These are phyloP conservation scores for Pilophorus perplexus DNA, from an alignment of 2,888 invertebrate genomes.

Conservation along the genomic window DNA sequence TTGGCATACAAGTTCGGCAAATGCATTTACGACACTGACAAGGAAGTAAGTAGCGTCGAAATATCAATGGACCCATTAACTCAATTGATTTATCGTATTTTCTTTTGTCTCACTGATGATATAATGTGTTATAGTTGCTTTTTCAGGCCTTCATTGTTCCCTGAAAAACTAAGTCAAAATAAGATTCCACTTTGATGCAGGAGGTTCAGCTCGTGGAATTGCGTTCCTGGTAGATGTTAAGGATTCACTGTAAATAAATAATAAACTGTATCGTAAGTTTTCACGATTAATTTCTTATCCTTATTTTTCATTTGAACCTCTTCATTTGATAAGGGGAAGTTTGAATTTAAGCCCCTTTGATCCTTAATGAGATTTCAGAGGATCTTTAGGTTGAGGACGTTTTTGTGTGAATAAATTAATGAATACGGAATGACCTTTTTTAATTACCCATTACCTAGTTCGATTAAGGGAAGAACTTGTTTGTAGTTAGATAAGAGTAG, in stretches of 20 bases:
- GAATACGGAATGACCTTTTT: no score
- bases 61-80: neutral
- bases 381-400: no score
- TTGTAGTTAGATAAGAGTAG: no score
- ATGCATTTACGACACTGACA: constrained; percentile 44
- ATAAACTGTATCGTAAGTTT: neutral
- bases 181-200: constrained; percentile 13
- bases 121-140: constrained; percentile 29
- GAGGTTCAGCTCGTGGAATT: constrained; percentile 35
- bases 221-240: constrained; percentile 10
- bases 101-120: neutral
- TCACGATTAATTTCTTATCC: neutral
- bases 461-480: no score
- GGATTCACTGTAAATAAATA: constrained; percentile 7
- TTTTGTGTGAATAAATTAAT: no score
- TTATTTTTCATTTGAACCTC: no score
- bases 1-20: constrained; percentile 44
- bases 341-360: no score
- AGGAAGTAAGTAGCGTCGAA: constrained; percentile 45
- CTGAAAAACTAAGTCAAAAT: constrained; percentile 22
- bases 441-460: no score
- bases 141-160: constrained; percentile 41
- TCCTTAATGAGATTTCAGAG: no score
- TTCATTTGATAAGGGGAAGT: no score
- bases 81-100: neutral